Evolutionary conservation across 1,140 invertebrate genomes (phyloP).

Genomic region (Palaemon carinicauda): DNA sequence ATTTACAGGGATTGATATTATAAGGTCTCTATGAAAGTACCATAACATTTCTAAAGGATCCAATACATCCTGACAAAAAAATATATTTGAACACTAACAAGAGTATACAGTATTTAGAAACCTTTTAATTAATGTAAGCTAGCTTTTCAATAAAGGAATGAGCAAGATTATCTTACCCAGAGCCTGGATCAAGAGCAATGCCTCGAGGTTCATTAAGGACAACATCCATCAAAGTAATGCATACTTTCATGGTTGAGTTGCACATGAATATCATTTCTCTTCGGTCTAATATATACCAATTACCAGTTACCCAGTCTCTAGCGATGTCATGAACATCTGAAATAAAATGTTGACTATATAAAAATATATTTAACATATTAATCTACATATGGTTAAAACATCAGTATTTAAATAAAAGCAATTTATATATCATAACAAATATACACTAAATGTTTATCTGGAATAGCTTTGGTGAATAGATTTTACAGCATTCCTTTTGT

Average conservation of each 20-base stretch:
- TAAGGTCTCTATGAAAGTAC: too few species aligned
- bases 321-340: slow-evolving; percentile 76
- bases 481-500: too few species aligned
- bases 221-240: slow-evolving; percentile 76
- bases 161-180: slow-evolving; percentile 70
- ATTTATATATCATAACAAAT: too few species aligned
- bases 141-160: neutral
- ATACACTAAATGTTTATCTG: too few species aligned
- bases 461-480: too few species aligned
- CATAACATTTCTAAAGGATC: too few species aligned
- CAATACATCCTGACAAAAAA: too few species aligned
- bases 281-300: slow-evolving; percentile 87
- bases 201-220: slow-evolving; percentile 78
- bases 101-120: too few species aligned
- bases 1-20: too few species aligned
- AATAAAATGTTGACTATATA: neutral
- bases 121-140: too few species aligned
- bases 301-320: slow-evolving; percentile 84
- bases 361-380: neutral
- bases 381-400: neutral
- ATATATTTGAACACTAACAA: too few species aligned
- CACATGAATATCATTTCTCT: slow-evolving; percentile 78
- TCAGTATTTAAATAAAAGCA: neutral
- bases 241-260: slow-evolving; percentile 70
- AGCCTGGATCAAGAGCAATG: slow-evolving; percentile 82